These are phyloP conservation scores for Mycteria americana DNA, from an alignment of 2,797 vertebrate species.

Conservation along the genomic window DNA sequence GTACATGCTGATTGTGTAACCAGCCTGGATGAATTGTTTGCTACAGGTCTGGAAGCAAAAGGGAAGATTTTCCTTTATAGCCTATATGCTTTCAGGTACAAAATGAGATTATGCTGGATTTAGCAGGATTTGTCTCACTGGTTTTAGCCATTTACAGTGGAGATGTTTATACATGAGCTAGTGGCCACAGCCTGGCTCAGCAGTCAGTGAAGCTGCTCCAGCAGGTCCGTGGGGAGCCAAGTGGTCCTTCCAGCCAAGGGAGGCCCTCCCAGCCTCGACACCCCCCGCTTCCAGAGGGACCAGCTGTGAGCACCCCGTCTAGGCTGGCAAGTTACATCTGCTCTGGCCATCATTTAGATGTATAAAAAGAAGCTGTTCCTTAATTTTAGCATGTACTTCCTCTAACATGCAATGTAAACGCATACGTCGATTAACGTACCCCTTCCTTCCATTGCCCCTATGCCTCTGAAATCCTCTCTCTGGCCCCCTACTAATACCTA, in stretches of 20 bases:
- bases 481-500: background rate
- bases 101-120: background rate
- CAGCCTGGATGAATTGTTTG: background rate
- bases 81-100: background rate
- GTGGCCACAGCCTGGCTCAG: background rate
- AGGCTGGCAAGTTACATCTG: background rate
- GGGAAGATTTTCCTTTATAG: background rate
- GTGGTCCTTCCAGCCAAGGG: background rate
- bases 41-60: background rate
- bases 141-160: background rate
- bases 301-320: background rate
- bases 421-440: fast-evolving
- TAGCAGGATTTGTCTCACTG: background rate
- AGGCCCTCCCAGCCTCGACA: fast-evolving
- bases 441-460: background rate
- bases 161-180: background rate
- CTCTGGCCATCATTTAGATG: background rate
- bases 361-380: background rate
- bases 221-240: background rate
- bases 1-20: background rate
- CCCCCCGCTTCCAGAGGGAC: fast-evolving
- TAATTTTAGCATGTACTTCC: background rate
- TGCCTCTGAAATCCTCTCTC: background rate
- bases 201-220: background rate
- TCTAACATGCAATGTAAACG: background rate